Evolutionary conservation across 2,888 invertebrate species (phyloP).

Genomic region (Choreutis nemorana): DNA sequence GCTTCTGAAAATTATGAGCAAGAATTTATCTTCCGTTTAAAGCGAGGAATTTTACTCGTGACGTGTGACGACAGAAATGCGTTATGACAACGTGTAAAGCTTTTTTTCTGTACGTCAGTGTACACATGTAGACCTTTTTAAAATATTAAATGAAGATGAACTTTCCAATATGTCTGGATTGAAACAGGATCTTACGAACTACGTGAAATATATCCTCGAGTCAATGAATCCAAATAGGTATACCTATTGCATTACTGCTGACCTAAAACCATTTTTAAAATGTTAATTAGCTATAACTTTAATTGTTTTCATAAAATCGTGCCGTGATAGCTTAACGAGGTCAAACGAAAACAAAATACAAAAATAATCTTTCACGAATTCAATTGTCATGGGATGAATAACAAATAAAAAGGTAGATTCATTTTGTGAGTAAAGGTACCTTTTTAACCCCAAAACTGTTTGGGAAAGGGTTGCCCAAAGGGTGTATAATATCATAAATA

Average conservation of each 20-base stretch:
- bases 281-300: too few species aligned
- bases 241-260: too few species aligned
- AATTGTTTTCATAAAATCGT: too few species aligned
- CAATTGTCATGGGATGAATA: not conserved
- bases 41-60: slow-evolving; percentile 3
- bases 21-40: slow-evolving; percentile 20
- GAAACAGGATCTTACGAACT: too few species aligned
- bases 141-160: too few species aligned
- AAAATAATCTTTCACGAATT: too few species aligned
- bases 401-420: slow-evolving; percentile 15
- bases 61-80: not conserved
- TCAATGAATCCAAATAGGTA: too few species aligned
- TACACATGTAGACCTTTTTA: too few species aligned
- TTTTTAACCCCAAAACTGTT: slow-evolving; percentile 17
- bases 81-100: not conserved
- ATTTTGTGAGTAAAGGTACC: slow-evolving; percentile 20
- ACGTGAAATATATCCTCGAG: too few species aligned
- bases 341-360: too few species aligned
- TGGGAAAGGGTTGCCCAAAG: slow-evolving; percentile 28
- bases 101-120: not conserved
- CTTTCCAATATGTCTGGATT: not conserved
- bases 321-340: too few species aligned
- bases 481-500: slow-evolving; percentile 52
- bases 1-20: slow-evolving; percentile 20
- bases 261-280: too few species aligned